Percentiles rank a stretch among this genome's conserved stretches.
These are phyloP conservation scores for Colius striatus DNA, from an alignment of 2,113 vertebrate genomes.

Conservation along the genomic window DNA sequence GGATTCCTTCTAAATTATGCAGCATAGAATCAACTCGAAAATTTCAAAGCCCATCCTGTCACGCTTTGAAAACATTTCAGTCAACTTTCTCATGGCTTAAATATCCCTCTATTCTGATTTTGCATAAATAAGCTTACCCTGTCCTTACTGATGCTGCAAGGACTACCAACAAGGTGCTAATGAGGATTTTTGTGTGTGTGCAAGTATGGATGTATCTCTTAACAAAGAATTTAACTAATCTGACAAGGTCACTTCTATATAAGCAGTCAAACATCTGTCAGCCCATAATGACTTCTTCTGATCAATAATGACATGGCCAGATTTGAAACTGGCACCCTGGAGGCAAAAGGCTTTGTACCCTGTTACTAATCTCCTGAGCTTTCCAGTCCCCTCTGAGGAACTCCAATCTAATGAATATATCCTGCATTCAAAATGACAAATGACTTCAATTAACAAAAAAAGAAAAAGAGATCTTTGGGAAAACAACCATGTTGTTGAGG, in stretches of 20 bases:
- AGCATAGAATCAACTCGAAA: not conserved
- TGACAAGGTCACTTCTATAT: slow-evolving; percentile 42
- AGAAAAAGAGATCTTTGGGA: slow-evolving; percentile 31
- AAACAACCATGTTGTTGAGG: not conserved
- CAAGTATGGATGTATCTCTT: not conserved
- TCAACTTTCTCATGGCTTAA: not conserved
- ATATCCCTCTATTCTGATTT: not conserved
- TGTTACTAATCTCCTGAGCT: slow-evolving; percentile 45
- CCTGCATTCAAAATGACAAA: slow-evolving; percentile 65
- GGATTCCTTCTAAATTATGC: not conserved
- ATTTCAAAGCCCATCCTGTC: not conserved
- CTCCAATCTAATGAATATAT: slow-evolving; percentile 60
- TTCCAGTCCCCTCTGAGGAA: not conserved
- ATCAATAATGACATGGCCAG: slow-evolving; percentile 54
- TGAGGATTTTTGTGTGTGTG: not conserved
- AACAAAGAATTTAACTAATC: slow-evolving; percentile 43
- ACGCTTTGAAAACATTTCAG: slow-evolving; percentile 3
- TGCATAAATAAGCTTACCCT: not conserved
- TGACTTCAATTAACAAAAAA: slow-evolving; percentile 61
- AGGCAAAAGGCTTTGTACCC: slow-evolving; percentile 61
- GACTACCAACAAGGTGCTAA: slow-evolving; percentile 20
- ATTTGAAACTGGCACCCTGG: slow-evolving; percentile 43
- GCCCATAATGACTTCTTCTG: slow-evolving; percentile 38
- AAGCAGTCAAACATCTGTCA: slow-evolving; percentile 40
- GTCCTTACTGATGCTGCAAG: not conserved